Percentiles rank a stretch among this genome's conserved stretches.
phyloP scores from a whole-genome alignment of 35 echinoderm and acorn worm species.

The Lytechinus pictus region DNA sequence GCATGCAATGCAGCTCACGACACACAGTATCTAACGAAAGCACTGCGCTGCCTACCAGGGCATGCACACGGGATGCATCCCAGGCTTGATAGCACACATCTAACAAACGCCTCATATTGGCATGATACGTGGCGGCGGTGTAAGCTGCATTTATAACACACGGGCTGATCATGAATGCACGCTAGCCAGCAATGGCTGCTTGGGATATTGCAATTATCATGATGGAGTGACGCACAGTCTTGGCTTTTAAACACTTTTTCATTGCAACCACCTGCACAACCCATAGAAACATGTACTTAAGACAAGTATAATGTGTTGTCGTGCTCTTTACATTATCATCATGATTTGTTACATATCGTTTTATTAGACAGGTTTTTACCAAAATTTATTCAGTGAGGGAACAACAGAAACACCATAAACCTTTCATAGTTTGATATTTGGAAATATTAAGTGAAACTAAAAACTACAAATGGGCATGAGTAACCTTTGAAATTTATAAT shows the following conservation, averaged over 20 bases:
- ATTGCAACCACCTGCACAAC: background rate
- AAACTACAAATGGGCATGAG: too few species aligned
- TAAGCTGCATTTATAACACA: conserved; percentile 30
- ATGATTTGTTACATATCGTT: too few species aligned
- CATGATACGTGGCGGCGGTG: conserved; percentile 28
- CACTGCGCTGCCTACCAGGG: background rate
- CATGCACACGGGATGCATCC: background rate
- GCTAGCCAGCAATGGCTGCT: conserved; percentile 7
- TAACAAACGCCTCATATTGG: background rate
- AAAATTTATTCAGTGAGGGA: too few species aligned
- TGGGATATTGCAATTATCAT: conserved; percentile 30
- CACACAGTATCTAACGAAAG: background rate
- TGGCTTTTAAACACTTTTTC: background rate
- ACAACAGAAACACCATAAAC: too few species aligned
- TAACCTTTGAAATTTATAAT: too few species aligned
- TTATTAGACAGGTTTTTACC: too few species aligned
- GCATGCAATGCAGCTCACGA: background rate
- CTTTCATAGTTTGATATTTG: too few species aligned
- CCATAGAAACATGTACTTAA: background rate
- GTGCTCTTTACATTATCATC: background rate
- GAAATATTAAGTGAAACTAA: too few species aligned
- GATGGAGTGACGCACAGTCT: background rate
- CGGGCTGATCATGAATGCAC: conserved; percentile 36
- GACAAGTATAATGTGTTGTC: background rate
- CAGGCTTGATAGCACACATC: background rate